A percentile compares a stretch with the other conserved stretches of the same genome.
phyloP scores from a whole-genome alignment of 1,140 invertebrate species.

The Drosophila seguyi region DNA sequence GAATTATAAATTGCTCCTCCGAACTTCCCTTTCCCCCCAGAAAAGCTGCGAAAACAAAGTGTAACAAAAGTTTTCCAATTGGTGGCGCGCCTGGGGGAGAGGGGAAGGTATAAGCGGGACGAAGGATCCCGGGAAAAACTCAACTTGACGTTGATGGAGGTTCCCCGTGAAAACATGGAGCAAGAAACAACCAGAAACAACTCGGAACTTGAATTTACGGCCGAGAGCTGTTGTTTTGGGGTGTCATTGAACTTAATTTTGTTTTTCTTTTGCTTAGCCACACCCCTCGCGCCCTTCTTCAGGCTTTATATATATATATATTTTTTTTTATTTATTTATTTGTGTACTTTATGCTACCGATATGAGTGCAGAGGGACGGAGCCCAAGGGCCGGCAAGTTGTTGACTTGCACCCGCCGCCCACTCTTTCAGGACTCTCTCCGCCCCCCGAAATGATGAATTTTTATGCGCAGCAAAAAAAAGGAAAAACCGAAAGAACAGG shows the following conservation, averaged over 20 bases:
- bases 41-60: conserved; percentile 45
- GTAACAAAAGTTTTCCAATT: conserved; percentile 82
- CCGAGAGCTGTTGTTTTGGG: conserved; percentile 64
- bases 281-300: conserved; percentile 1
- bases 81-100: conserved; percentile 31
- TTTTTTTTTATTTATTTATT: conserved; percentile 83
- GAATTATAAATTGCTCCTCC: conserved; percentile 61
- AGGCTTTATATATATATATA: conserved; percentile 73
- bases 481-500: neutral
- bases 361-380: conserved; percentile 27
- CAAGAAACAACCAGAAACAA: conserved; percentile 30
- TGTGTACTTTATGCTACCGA: conserved; percentile 76
- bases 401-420: conserved; percentile 53
- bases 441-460: conserved; percentile 59
- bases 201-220: conserved; percentile 50
- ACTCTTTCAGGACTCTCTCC: neutral
- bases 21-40: neutral
- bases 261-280: conserved; percentile 56
- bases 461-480: conserved; percentile 28
- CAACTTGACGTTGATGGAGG: conserved; percentile 73
- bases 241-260: conserved; percentile 82
- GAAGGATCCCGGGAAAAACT: conserved; percentile 24
- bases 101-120: neutral
- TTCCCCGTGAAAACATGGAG: conserved; percentile 32
- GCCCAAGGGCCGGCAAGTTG: conserved; percentile 56